Base-by-base conservation (phyloP, 2,888 invertebrate genomes). In the Amiota communis region DNA sequence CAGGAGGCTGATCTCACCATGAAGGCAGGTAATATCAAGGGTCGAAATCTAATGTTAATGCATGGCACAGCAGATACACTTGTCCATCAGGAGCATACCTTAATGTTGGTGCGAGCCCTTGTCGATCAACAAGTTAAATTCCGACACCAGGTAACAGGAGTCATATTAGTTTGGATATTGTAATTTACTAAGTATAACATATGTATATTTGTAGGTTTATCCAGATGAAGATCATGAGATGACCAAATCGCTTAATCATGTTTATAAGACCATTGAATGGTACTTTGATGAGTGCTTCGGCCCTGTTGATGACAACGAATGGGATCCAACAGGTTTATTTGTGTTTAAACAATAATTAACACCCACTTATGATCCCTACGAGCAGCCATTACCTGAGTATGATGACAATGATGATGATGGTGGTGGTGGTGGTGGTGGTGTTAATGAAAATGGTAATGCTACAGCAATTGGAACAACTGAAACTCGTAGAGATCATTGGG, bases 81-180 rank as follows among this genome's bases (percentile, higher is more conserved):
- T 78, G 96, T 97, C 59, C 97, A 96, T 87, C 95, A 96, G 84
- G 95, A 95, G 87, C 97, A 98, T 89, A 94, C 96, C 47, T 93
- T 97, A 81, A 93, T 96, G 87, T 91, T 98, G 64, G 94, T 96
- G 13, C 92, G 94, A 76, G 94, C 96, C n/a, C 91, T 98, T 70
- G 93, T 95, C n/a, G 92, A 93, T 75, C 93, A 94, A 76, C 93
- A 94, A 74, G 94, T 97, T 8, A 92, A 96, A 71, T 98, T 96
- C 90, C 93, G 95, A 74, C 94, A 96, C 87, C 94, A 96, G 93
- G 97, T 96, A 88, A 89, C 88, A 83, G 20, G 20, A 36, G 12
- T 2, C 59, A 46, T 13, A 47, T 67, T 9, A 8, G 9, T 67
- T 67, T 48, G 67, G 49, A 1, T 15, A 9, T 23, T 23, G 1